These are phyloP conservation scores for Molossus alvarezi DNA, from an alignment of 2,797 vertebrate species.

Conservation along the genomic window DNA sequence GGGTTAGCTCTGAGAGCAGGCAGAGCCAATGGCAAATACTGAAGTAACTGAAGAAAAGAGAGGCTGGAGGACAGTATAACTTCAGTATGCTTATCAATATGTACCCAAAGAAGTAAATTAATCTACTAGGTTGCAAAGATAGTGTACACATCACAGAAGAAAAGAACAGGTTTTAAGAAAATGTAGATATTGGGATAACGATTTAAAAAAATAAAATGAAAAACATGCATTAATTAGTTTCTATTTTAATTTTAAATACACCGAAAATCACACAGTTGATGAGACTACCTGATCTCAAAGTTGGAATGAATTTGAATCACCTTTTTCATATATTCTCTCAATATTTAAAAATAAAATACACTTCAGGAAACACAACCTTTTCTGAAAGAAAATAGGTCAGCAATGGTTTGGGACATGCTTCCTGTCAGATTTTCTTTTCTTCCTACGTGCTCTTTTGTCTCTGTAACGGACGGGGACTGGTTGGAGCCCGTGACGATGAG, in stretches of 20 bases:
- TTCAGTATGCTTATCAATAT: not conserved
- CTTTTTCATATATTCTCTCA: not conserved
- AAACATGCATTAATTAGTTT: not conserved
- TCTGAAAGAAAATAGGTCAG: not conserved
- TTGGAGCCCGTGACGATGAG: not conserved
- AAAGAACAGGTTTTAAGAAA: not conserved
- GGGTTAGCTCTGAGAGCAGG: slow-evolving; percentile 53
- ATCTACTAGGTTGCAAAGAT: not conserved
- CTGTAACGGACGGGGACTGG: not conserved
- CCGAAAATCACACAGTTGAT: not conserved
- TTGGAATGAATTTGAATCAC: not conserved
- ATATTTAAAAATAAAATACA: not conserved
- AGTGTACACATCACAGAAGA: not conserved
- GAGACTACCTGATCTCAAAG: not conserved
- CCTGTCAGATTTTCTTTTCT: not conserved
- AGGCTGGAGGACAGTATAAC: not conserved
- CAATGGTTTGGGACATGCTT: not conserved
- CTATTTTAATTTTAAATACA: not conserved
- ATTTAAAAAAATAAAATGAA: not conserved
- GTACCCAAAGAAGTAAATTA: not conserved
- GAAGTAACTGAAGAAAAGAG: slow-evolving; percentile 50
- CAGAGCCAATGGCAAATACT: slow-evolving; percentile 2
- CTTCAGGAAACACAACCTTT: not conserved
- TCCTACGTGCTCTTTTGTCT: not conserved
- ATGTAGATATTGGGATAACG: not conserved